Conservation (phyloP, 2,888 invertebrate species). For the Pheosia tremula region DNA sequence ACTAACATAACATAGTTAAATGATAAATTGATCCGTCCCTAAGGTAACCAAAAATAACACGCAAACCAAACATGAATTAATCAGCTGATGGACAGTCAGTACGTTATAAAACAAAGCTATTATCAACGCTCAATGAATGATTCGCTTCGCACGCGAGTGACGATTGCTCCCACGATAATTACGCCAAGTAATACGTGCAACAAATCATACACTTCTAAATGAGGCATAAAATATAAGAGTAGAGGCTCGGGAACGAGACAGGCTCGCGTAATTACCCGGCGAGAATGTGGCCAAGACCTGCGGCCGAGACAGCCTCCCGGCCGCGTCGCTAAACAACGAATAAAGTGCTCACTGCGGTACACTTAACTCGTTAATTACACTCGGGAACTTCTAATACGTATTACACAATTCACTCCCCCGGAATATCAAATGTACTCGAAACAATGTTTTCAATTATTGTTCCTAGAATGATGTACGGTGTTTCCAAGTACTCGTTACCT, state of each 20-base stretch:
- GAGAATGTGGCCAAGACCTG: slow-evolving; percentile 79
- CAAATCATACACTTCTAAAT: slow-evolving; percentile 80
- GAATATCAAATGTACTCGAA: slow-evolving; percentile 41
- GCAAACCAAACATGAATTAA: not conserved
- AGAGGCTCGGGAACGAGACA: slow-evolving; percentile 74
- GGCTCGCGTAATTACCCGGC: slow-evolving; percentile 79
- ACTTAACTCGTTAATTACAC: slow-evolving; percentile 77
- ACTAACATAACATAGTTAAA: too few species aligned
- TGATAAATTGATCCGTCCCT: not conserved
- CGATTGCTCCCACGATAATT: slow-evolving; percentile 76
- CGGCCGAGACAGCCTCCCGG: slow-evolving; percentile 63
- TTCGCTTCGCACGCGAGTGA: slow-evolving; percentile 61
- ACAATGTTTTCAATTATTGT: slow-evolving; percentile 54
- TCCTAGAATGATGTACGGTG: slow-evolving; percentile 52
- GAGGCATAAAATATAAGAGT: slow-evolving; percentile 79
- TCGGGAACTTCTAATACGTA: slow-evolving; percentile 64
- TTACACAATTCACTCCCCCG: slow-evolving; percentile 50
- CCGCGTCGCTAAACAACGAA: slow-evolving; percentile 71
- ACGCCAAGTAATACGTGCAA: slow-evolving; percentile 72
- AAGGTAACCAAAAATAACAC: not conserved
- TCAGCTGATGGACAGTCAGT: slow-evolving; percentile 9
- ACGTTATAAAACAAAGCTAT: slow-evolving; percentile 49
- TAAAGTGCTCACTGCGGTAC: slow-evolving; percentile 70
- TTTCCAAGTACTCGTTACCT: slow-evolving; percentile 64
- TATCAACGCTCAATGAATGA: slow-evolving; percentile 53